Evolutionary conservation across 2,797 vertebrate genomes (phyloP).

Genomic region (Phalloptychus januarius): DNA sequence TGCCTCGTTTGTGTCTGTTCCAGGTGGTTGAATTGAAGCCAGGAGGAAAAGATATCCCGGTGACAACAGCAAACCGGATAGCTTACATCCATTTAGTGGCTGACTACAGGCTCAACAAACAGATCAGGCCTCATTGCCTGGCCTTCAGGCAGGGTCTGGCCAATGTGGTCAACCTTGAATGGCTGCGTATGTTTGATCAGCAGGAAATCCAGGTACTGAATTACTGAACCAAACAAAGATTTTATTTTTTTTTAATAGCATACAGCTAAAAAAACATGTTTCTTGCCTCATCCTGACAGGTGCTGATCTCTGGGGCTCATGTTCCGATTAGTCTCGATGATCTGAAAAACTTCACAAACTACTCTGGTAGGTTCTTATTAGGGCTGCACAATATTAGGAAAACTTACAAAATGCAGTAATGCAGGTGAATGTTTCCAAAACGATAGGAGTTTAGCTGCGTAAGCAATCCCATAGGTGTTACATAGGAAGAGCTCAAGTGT

Average conservation of each 20-base stretch:
- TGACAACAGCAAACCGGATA: slow-evolving; percentile 95
- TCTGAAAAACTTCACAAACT: slow-evolving; percentile 97
- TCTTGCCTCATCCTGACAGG: slow-evolving; percentile 73
- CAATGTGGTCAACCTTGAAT: slow-evolving; percentile 96
- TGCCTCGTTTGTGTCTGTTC: slow-evolving; percentile 8
- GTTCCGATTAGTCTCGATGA: slow-evolving; percentile 96
- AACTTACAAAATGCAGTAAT: not conserved
- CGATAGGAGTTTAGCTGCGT: not conserved
- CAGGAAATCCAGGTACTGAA: slow-evolving; percentile 95
- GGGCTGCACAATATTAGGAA: not conserved
- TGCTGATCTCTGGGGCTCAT: slow-evolving; percentile 95
- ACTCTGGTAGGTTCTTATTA: slow-evolving; percentile 85
- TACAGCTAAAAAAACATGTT: not conserved
- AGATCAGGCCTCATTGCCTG: slow-evolving; percentile 92
- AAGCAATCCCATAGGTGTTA: not conserved
- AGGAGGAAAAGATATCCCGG: slow-evolving; percentile 94
- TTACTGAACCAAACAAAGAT: not conserved
- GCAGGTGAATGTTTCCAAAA: not conserved
- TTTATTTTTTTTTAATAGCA: not conserved
- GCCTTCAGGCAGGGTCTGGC: slow-evolving; percentile 96
- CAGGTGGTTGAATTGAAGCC: slow-evolving; percentile 95
- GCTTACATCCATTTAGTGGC: slow-evolving; percentile 96
- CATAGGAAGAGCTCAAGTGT: not conserved
- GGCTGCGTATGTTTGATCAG: slow-evolving; percentile 99
- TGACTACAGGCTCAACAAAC: slow-evolving; percentile 95